Percentiles rank a stretch among this genome's conserved stretches.
Evolutionary conservation across 2,888 invertebrate species (phyloP).

Genomic region (Sarcophaga subvicina): DNA sequence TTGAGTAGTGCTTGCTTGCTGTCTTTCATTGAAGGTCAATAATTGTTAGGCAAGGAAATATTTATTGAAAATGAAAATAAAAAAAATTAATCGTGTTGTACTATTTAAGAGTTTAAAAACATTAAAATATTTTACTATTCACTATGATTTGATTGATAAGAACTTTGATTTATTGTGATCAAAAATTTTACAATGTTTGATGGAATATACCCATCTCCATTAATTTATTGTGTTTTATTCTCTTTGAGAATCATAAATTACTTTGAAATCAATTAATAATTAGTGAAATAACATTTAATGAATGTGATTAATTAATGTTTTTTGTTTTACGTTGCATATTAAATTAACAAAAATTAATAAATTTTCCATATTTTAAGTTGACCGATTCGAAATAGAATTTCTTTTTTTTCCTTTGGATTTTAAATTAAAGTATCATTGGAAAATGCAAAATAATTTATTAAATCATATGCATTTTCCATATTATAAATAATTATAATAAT

Average conservation of each 20-base stretch:
- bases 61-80: neutral
- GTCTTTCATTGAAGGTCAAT: slow-evolving; percentile 38
- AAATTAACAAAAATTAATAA: no score
- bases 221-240: no score
- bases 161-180: no score
- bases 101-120: neutral
- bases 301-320: no score
- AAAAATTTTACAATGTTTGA: no score
- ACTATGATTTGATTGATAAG: neutral
- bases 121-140: neutral
- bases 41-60: neutral
- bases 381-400: no score
- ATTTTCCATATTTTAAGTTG: no score
- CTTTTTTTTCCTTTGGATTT: neutral
- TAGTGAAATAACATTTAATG: no score
- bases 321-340: no score
- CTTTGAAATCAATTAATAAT: no score
- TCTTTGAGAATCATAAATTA: no score
- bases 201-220: no score
- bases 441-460: slow-evolving; percentile 7
- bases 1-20: neutral
- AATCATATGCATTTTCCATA: slow-evolving; percentile 38
- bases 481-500: neutral
- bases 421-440: neutral
- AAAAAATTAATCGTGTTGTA: neutral